Evolutionary conservation across 2,113 vertebrate species (phyloP).

Genomic region (Pogona vitticeps): DNA sequence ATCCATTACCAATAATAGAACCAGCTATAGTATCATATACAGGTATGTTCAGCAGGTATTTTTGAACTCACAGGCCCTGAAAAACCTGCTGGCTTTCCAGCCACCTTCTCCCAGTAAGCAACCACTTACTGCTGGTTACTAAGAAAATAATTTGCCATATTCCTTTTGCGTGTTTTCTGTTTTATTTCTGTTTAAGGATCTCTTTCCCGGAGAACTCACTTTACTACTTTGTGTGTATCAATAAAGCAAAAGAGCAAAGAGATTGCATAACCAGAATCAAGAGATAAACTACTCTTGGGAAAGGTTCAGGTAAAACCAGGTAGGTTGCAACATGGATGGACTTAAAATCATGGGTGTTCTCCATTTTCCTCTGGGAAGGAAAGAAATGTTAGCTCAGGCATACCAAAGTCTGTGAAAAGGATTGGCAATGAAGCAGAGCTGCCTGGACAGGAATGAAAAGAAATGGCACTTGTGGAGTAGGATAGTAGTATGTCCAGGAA

Average conservation of each 20-base stretch:
- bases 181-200: fast-evolving
- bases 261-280: constrained; percentile 2
- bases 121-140: too few relatives aligned
- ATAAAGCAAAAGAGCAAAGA: background rate
- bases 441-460: background rate
- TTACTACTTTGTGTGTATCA: background rate
- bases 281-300: background rate
- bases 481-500: background rate
- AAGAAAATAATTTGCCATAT: background rate
- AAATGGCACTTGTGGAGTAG: background rate
- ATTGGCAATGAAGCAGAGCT: background rate
- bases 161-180: constrained; percentile 1
- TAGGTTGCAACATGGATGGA: constrained; percentile 28
- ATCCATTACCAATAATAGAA: too few relatives aligned
- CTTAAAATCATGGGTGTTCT: constrained; percentile 13
- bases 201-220: background rate
- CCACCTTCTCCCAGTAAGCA: background rate
- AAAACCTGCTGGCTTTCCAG: background rate
- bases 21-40: too few relatives aligned
- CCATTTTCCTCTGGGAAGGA: constrained; percentile 2
- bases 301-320: constrained; percentile 1
- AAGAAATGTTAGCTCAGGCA: background rate
- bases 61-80: too few relatives aligned
- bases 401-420: background rate
- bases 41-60: too few relatives aligned